Conservation (phyloP, 2,797 vertebrate genomes). For the Meda fulgida region DNA sequence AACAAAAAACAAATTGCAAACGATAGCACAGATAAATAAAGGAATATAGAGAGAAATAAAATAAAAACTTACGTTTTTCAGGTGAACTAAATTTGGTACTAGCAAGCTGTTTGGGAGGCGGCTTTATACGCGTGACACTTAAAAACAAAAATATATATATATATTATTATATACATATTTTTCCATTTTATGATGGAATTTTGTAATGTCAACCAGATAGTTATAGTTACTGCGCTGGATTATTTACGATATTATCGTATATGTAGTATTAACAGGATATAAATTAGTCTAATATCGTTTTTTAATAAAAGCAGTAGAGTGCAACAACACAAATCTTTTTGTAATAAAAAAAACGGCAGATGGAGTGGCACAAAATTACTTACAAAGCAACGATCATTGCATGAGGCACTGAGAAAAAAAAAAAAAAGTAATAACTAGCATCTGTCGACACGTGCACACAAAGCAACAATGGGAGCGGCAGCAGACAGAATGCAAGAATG, state of each 20-base stretch:
- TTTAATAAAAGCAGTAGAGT: neutral
- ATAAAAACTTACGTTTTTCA: too few species aligned
- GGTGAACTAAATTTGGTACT: too few species aligned
- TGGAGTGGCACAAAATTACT: neutral
- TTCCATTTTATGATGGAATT: neutral
- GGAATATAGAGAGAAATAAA: too few species aligned
- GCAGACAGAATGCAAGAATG: neutral
- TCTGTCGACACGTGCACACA: neutral
- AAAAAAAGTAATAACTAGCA: neutral
- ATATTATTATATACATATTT: too few species aligned
- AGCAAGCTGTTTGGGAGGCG: too few species aligned
- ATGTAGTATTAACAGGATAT: too few species aligned
- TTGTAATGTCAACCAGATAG: neutral
- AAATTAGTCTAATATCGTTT: too few species aligned
- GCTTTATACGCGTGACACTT: too few species aligned
- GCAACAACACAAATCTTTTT: neutral
- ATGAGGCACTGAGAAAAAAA: neutral
- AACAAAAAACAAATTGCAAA: too few species aligned
- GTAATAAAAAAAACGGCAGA: neutral
- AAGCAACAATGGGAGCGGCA: neutral
- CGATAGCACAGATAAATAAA: too few species aligned
- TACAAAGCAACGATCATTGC: fast-evolving
- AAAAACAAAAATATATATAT: too few species aligned
- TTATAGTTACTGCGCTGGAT: neutral
- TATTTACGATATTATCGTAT: too few species aligned